Base-by-base conservation (phyloP, 2,888 invertebrate genomes). In the Sinelater perroti region DNA sequence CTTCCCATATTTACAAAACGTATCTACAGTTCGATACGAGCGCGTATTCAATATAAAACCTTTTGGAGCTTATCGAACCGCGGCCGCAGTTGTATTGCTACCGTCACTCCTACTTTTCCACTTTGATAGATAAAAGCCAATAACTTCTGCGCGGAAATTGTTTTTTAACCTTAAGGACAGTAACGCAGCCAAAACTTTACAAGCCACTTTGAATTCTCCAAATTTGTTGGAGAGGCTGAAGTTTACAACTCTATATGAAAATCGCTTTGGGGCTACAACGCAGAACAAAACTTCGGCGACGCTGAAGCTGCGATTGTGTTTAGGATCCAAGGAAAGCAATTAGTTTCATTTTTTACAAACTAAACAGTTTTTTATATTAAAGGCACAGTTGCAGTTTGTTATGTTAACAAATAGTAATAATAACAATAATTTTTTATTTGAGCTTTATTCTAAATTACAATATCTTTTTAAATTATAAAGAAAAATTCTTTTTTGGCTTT, bases 81-180 rank as follows among this genome's bases (percentile, higher is more conserved):
- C 38, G 13, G 8, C 20, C n/a, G 1, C 24, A 1, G 8, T 35
- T 20, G 16, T 42, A 52, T 51, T 46, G 31, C 31, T 30, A 33
- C 38, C 46, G 52, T 51, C 38, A 40, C 46, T 52, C 51, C 17
- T 31, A 51, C 51, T 52, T 51, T 51, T 50, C 17, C 24, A 10
- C 24, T 40, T 42, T 50, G 31, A 50, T 33, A 51, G 44, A 56
- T 56, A 51, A 51, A 55, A 51, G 57, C 40, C 47, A 57, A 52
- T 47, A 57, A 57, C 47, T 57, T 57, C 53, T 47, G 33, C 13
- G 20, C 30, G 17, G 30, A 36, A 52, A 52, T 52, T 40, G 52
- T 57, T 57, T 57, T 57, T 57, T 52, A 57, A 57, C 57, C 52
- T 57, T 42, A 57, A 52, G 47, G 33, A 40, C 35, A 40, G 47